Conservation (phyloP, 1,140 invertebrate species). For the Ruditapes philippinarum region DNA sequence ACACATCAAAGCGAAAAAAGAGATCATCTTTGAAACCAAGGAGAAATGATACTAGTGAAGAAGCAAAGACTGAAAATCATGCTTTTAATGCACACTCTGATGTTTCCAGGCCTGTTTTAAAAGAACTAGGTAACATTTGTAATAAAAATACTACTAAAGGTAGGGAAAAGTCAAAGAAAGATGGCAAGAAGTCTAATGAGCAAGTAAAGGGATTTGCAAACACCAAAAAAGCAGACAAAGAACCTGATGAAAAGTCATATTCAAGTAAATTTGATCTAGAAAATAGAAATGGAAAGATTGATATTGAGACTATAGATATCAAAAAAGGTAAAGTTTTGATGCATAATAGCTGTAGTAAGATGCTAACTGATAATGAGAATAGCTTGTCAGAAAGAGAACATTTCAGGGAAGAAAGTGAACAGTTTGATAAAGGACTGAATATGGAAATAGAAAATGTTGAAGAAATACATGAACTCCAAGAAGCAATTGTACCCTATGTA, state of each 20-base stretch:
- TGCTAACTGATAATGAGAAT: background rate
- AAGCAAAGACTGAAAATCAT: background rate
- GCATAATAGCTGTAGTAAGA: no score
- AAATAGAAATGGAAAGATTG: no score
- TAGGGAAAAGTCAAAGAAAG: background rate
- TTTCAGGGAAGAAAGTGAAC: background rate
- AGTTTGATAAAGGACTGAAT: background rate
- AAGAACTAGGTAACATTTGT: background rate
- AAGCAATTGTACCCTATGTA: background rate
- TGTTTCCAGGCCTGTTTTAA: background rate
- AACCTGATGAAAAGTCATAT: background rate
- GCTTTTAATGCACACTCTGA: background rate
- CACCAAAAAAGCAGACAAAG: no score
- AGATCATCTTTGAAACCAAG: background rate
- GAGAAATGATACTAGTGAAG: background rate
- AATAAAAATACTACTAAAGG: no score
- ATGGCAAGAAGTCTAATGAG: background rate
- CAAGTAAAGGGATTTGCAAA: background rate
- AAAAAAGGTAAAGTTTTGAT: no score
- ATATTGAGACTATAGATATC: no score
- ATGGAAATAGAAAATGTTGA: background rate
- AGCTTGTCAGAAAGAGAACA: background rate
- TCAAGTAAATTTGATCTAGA: no score
- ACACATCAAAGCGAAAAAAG: background rate
- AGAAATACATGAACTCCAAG: no score